Conservation (phyloP, 92 coral and sea anemone species). For the Palythoa grandis region DNA sequence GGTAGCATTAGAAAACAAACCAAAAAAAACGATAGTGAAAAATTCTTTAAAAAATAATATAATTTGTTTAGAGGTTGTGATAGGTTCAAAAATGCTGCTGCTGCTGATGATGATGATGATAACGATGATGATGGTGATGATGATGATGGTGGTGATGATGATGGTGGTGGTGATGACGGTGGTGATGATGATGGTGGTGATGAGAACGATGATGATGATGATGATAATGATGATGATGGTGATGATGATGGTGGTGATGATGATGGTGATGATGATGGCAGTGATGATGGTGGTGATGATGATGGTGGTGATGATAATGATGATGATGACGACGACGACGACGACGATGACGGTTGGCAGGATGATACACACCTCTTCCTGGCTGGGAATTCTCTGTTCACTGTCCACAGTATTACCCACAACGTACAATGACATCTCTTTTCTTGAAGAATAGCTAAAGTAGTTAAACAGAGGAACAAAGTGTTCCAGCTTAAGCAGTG, state of each 20-base stretch:
- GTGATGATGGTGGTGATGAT: background rate
- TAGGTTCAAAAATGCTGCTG: background rate
- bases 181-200: background rate
- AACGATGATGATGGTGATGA: background rate
- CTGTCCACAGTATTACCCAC: conserved; percentile 94
- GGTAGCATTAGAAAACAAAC: no score
- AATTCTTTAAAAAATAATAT: no score
- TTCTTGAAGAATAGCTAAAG: conserved; percentile 85
- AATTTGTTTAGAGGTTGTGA: no score
- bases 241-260: background rate
- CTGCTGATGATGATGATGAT: background rate
- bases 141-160: background rate
- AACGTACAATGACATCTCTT: conserved; percentile 92
- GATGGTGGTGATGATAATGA: background rate
- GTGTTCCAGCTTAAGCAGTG: conserved; percentile 81
- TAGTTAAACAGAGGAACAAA: conserved; percentile 89
- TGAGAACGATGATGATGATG: background rate
- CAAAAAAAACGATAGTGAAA: no score
- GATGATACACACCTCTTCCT: conserved; percentile 73
- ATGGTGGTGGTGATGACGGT: background rate
- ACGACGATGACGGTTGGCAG: background rate
- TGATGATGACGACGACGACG: background rate
- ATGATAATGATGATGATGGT: background rate
- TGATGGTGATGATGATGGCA: background rate
- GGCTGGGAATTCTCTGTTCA: conserved; percentile 82